Base-by-base conservation (phyloP, 2,888 invertebrate species). In the Dysmachus trigonus region DNA sequence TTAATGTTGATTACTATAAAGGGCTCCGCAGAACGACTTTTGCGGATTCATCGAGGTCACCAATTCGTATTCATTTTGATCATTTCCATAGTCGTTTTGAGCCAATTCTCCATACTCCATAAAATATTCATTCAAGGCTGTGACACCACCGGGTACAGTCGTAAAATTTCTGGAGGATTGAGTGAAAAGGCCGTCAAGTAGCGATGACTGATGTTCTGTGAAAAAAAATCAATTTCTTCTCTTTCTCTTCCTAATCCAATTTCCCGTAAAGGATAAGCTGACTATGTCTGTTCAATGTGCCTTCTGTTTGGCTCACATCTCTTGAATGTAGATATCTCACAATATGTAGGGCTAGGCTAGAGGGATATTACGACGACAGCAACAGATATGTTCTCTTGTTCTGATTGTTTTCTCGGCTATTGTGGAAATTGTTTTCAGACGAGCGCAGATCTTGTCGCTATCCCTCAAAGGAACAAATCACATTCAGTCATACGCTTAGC, bases 121-220 rank as follows among this genome's bases (percentile, higher is more conserved):
- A 79, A 51, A 79, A 31, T 30, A 79, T 47, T 51, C 38, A 51
- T 79, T 18, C 79, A n/a, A 51, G 38, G 38, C 38, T 79, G 47
- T 51, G 51, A 51, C 79, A 79, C 38, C 79, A 79, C 38, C 79
- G 51, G 71, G 82, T 62, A 82, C 47, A 30, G 71, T 82, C 71
- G 71, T 82, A 82, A 82, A 82, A 71, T 82, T 82, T 71, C 22
- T 8, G 30, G 71, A 6, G 27, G 82, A 82, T 82, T 82, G 82
- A 82, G 82, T 82, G 82, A 82, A 82, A 71, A 82, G 82, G 38
- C 82, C 38, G 62, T 62, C 38, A 82, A 82, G 35, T 82, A 71
- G 71, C 82, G 71, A 82, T 82, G 71, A 82, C 82, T 71, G 82
- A 82, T 82, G 82, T 71, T 82, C 71, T 82, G 51, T 81, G 71